phyloP scores from a whole-genome alignment of 1,140 invertebrate species.

The Saccostrea echinata region DNA sequence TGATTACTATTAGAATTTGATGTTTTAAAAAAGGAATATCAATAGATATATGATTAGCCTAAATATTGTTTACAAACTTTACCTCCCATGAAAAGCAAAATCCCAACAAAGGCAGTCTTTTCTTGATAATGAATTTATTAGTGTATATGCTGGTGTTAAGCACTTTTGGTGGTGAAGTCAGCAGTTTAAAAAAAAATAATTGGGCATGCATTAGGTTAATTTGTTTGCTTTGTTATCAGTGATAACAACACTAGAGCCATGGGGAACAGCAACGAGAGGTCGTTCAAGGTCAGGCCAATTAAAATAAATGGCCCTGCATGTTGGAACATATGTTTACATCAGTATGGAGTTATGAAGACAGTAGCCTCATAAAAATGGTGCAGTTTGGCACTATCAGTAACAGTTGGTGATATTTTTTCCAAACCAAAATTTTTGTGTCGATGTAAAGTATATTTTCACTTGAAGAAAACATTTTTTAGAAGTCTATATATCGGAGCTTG shows the following conservation, averaged over 20 bases:
- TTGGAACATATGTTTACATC: slow-evolving; percentile 24
- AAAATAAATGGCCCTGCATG: background rate
- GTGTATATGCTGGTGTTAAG: background rate
- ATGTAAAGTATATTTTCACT: background rate
- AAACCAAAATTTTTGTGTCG: background rate
- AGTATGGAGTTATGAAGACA: slow-evolving; percentile 14
- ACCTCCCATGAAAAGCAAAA: background rate
- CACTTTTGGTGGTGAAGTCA: background rate
- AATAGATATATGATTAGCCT: background rate
- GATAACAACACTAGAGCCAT: background rate
- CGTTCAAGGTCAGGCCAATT: background rate
- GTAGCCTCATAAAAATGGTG: slow-evolving; percentile 14
- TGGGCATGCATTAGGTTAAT: slow-evolving; percentile 25
- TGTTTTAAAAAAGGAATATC: no score
- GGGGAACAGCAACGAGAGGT: background rate
- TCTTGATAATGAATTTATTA: background rate
- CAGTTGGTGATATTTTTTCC: background rate
- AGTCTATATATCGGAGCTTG: background rate
- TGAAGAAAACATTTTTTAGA: background rate
- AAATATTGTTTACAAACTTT: background rate
- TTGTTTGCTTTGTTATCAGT: slow-evolving; percentile 17
- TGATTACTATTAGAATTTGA: no score
- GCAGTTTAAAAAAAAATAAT: slow-evolving; percentile 24
- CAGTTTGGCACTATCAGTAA: slow-evolving; percentile 16
- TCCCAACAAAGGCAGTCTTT: background rate